Evolutionary conservation across 23 tunicate species (phyloP).

Genomic region (Oikopleura dioica): DNA sequence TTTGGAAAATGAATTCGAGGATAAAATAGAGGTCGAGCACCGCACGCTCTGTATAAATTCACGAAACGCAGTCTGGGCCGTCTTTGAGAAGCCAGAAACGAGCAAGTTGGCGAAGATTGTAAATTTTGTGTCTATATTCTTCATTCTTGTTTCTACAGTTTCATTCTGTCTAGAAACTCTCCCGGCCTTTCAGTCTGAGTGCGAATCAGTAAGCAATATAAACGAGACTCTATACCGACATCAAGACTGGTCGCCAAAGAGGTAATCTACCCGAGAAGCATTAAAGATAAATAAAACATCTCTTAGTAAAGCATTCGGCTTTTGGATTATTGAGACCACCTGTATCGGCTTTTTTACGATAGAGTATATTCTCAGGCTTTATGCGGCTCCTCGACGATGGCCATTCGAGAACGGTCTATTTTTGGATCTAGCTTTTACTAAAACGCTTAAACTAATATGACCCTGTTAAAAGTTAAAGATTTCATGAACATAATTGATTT

Average conservation of each 20-base stretch:
- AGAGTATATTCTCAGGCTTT: not conserved
- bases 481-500: constrained; percentile 60
- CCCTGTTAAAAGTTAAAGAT: too few species aligned
- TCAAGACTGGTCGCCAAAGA: too few species aligned
- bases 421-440: too few species aligned
- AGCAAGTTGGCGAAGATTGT: not conserved
- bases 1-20: not conserved
- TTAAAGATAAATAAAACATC: not conserved
- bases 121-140: not conserved
- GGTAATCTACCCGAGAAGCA: too few species aligned
- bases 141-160: not conserved
- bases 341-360: not conserved
- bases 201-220: not conserved
- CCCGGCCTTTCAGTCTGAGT: not conserved
- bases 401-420: constrained; percentile 10
- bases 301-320: not conserved
- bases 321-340: not conserved
- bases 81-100: constrained; percentile 4
- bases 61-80: not conserved
- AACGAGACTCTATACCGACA: too few species aligned
- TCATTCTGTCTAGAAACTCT: not conserved
- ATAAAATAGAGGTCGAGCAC: not conserved
- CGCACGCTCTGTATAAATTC: not conserved
- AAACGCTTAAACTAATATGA: too few species aligned
- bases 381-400: not conserved